Evolutionary conservation across 2,888 invertebrate species (phyloP), one percentile per base, ranked within the genome.

Genomic region (Macrosiphum euphorbiae): DNA sequence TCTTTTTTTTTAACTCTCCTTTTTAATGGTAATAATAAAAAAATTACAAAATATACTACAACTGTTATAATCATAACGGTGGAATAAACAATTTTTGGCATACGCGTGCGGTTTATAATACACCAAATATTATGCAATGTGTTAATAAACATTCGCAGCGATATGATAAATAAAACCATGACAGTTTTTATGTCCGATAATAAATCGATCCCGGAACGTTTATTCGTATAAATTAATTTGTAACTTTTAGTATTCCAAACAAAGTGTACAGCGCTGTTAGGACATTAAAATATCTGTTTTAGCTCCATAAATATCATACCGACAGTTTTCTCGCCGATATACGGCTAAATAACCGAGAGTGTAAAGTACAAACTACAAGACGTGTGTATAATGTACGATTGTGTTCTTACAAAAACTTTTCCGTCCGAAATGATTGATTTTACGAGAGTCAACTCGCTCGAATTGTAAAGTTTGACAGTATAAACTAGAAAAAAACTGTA

Each of bases 131-230:
- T 86, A 44, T 91, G 44, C 85, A 26, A 86, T 47, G 85, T 58
- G 44, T 86, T 58, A 52, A 91, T 85, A 85, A 85, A 91, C 85
- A 58, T 55, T 91, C 3, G 44, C 44, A 44, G n/a, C 89, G 61
- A 90, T 88, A 50, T 58, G 58, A 91, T 91, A 84, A 52, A 58
- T 86, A 58, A 58, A 58, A 86, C 16, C 85, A 91, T 85, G 58
- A 47, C 91, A 58, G 85, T 58, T 91, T 91, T 91, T 85, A 91
- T 86, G 86, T 26, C 11, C 58, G 91, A 91, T 61, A 91, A 84
- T 91, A 91, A 85, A 91, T 85, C 85, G 55, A 84, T 85, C 24
- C 16, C 35, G n/a, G 8, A 78, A 13, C 58, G 35, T 88, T 41
- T 85, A 47, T 24, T n/a, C 85, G 10, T 41, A 85, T 85, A 85